Base-by-base conservation (phyloP, 2,888 invertebrate genomes). In the Drosophila buzzatii region DNA sequence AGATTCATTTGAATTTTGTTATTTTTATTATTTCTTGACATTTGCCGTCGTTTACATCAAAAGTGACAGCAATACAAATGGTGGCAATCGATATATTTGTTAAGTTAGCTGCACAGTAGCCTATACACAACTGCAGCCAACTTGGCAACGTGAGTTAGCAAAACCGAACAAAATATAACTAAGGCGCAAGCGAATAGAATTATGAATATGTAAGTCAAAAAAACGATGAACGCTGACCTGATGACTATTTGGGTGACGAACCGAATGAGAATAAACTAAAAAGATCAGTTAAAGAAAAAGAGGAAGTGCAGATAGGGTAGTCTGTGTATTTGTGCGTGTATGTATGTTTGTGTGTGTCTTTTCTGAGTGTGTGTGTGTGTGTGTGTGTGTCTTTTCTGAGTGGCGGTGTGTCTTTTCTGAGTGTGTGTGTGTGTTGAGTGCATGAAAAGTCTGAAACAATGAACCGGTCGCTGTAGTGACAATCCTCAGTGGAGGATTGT, bases 301-400 rank as follows among this genome's bases (percentile, higher is more conserved):
- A 66, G 63, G 63, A 76, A 77, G 31, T 72, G 63, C 35, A 16
- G 27, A 27, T 55, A 51, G 77, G 77, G 71, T 67, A 31, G 56
- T 31, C 49, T 10, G 5, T 55, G n/a, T 68, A 14, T 64, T 39
- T 42, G 49, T 33, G 27, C 53, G 41, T 65, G n/a, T n/a, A n/a
- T n/a, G n/a, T n/a, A 35, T 27, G 9, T 33, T 9, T 33, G 31
- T 20, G 44, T 18, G 31, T 14, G n/a, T n/a, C n/a, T n/a, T n/a
- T n/a, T n/a, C n/a, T n/a, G n/a, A n/a, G n/a, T n/a, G n/a, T n/a
- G n/a, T n/a, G n/a, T n/a, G n/a, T n/a, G n/a, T n/a, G n/a, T n/a
- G n/a, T n/a, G n/a, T n/a, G n/a, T n/a, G n/a, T n/a, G n/a, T n/a
- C n/a, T n/a, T n/a, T n/a, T n/a, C n/a, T n/a, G n/a, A n/a, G n/a